Base-by-base conservation (phyloP, 2,797 vertebrate genomes). In the Cryptoblepharus egeriae region DNA sequence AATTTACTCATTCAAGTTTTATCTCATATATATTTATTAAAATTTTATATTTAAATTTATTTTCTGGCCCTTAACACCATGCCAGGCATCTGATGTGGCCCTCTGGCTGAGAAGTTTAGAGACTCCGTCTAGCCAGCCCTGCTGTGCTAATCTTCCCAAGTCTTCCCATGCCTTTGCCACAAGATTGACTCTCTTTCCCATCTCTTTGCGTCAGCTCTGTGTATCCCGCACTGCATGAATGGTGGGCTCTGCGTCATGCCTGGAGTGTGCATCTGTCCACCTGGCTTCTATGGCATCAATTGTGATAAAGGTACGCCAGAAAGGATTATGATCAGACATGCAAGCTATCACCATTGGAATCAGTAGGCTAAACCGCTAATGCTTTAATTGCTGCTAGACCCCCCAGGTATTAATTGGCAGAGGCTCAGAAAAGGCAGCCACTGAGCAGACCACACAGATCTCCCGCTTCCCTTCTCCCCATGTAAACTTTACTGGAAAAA, bases 221-320 rank as follows among this genome's bases (percentile, higher is more conserved):
- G 97, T 85, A 91, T 90, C 35, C 96, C 96, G 52, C 94, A 93
- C 78, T 98, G 97, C 89, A 94, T 97, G 94, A 98, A 98, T 0
- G 97, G 97, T 0, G 97, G 97, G 11, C 94, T 98, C 82, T 98
- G 97, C 83, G 96, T 97, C 81, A 97, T 96, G 49, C 97, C 97
- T 0, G 97, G 97, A 13, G 94, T 98, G 89, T 98, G 97, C 91
- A 96, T 98, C 91, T 98, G 97, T 84, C 97, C 97, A 30, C 96
- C 96, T 0, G 97, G 97, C 2, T 98, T 97, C 94, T 96, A 96
- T 2, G 97, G 97, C 82, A 92, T 95, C 93, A 97, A 95, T 79
- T 98, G 97, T 1, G 96, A 97, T 89, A 98, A 97, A 97, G 97
- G 97, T 98, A 84, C 75, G 70, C 35, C 20, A 30, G 22, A 58